These are phyloP conservation scores for Acronicta leporina DNA, from an alignment of 2,888 invertebrate species.

Conservation along the genomic window DNA sequence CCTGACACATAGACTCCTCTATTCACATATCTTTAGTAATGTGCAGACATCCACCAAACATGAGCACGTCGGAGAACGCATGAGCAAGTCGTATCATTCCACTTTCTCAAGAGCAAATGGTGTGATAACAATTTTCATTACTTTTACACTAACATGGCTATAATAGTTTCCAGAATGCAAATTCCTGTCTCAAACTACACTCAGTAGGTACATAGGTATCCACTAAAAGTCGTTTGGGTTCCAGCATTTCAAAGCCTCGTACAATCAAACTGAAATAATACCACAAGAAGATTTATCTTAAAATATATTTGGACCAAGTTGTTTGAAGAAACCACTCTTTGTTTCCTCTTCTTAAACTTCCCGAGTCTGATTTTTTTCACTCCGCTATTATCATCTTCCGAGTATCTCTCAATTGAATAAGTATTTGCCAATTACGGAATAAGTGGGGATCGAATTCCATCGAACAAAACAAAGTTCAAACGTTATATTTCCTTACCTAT, in stretches of 20 bases:
- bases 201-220: constrained; percentile 20
- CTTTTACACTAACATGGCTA: constrained; percentile 34
- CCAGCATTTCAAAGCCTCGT: constrained; percentile 10
- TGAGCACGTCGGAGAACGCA: constrained; percentile 6
- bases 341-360: constrained; percentile 22
- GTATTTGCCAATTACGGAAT: constrained; percentile 30
- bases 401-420: constrained; percentile 37
- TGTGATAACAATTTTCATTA: constrained; percentile 41
- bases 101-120: constrained; percentile 35
- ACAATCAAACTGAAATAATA: constrained; percentile 43
- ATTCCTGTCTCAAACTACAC: constrained; percentile 34
- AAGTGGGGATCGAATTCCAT: constrained; percentile 20
- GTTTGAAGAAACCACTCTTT: constrained; percentile 23
- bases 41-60: constrained; percentile 5
- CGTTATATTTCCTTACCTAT: constrained; percentile 30
- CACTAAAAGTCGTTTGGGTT: constrained; percentile 35
- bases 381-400: constrained; percentile 11
- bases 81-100: constrained; percentile 21
- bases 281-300: constrained; percentile 28
- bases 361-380: constrained; percentile 12
- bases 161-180: constrained; percentile 37
- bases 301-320: constrained; percentile 24
- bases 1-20: too few species aligned
- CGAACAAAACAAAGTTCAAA: constrained; percentile 24
- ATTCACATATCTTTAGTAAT: too few species aligned